phyloP scores from a whole-genome alignment of 1,140 invertebrate genomes.

The Vanessa atalanta region DNA sequence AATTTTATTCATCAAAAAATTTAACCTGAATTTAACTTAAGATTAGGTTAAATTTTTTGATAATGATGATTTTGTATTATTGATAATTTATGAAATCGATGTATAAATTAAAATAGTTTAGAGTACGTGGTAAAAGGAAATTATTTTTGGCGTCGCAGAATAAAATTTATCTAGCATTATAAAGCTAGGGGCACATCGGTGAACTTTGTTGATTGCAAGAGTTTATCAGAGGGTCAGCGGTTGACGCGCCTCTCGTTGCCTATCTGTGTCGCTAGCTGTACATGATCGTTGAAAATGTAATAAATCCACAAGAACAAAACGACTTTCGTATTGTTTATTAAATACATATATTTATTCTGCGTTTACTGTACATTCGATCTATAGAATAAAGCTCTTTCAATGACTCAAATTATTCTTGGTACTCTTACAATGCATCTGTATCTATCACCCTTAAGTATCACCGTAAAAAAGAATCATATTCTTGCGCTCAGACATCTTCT shows the following conservation, averaged over 20 bases:
- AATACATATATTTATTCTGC: not conserved
- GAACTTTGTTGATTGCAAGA: slow-evolving; percentile 55
- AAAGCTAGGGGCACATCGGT: slow-evolving; percentile 49
- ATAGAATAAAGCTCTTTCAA: not conserved
- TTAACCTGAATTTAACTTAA: too few species aligned
- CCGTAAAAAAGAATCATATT: slow-evolving; percentile 25
- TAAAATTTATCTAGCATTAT: slow-evolving; percentile 43
- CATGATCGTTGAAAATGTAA: slow-evolving; percentile 10
- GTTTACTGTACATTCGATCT: not conserved
- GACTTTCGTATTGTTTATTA: not conserved
- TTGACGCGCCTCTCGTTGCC: slow-evolving; percentile 22
- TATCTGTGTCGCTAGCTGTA: slow-evolving; percentile 22
- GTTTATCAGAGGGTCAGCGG: slow-evolving; percentile 60
- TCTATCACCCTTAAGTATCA: not conserved
- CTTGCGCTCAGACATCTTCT: slow-evolving; percentile 42
- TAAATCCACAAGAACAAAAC: not conserved
- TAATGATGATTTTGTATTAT: too few species aligned
- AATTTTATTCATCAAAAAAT: too few species aligned
- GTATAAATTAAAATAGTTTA: not conserved
- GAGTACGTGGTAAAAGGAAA: slow-evolving; percentile 2
- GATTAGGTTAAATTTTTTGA: too few species aligned
- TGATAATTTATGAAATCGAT: not conserved
- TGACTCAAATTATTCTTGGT: not conserved
- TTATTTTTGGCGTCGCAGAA: slow-evolving; percentile 16
- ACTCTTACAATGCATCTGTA: not conserved